Evolutionary conservation across 1,140 invertebrate genomes (phyloP).

Genomic region (Telenomus remus): DNA sequence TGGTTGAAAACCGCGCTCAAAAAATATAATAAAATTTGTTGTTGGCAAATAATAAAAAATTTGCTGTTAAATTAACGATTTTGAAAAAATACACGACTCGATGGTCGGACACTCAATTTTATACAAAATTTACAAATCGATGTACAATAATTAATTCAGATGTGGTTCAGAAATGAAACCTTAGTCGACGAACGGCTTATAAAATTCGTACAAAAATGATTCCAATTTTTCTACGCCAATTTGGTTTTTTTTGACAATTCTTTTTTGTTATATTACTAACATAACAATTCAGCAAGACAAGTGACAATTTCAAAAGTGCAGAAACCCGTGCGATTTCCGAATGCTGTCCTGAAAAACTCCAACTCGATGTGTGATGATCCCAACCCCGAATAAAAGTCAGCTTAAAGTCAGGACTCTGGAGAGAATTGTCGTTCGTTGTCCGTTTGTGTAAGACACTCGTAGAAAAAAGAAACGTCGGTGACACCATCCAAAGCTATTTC

Average conservation of each 20-base stretch:
- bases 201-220: conserved; percentile 21
- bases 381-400: conserved; percentile 41
- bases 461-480: conserved; percentile 37
- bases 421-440: conserved; percentile 62
- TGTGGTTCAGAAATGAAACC: not conserved
- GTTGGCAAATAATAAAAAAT: conserved; percentile 26
- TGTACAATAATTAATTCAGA: conserved; percentile 5
- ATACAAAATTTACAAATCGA: conserved; percentile 24
- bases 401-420: conserved; percentile 36
- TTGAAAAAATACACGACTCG: conserved; percentile 15
- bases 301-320: no score
- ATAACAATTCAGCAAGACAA: no score
- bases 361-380: conserved; percentile 21
- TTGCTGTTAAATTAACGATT: conserved; percentile 17
- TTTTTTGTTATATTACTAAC: no score
- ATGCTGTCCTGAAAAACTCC: no score
- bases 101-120: conserved; percentile 28
- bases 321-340: no score
- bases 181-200: not conserved
- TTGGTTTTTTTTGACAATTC: not conserved
- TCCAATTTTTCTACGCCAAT: no score
- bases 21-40: conserved; percentile 28
- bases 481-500: conserved; percentile 41
- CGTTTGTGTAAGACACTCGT: conserved; percentile 63
- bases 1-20: conserved; percentile 22